Percentiles rank a stretch among this genome's conserved stretches.
phyloP scores from a whole-genome alignment of 2,113 vertebrate genomes.

The Myotis lucifugus region DNA sequence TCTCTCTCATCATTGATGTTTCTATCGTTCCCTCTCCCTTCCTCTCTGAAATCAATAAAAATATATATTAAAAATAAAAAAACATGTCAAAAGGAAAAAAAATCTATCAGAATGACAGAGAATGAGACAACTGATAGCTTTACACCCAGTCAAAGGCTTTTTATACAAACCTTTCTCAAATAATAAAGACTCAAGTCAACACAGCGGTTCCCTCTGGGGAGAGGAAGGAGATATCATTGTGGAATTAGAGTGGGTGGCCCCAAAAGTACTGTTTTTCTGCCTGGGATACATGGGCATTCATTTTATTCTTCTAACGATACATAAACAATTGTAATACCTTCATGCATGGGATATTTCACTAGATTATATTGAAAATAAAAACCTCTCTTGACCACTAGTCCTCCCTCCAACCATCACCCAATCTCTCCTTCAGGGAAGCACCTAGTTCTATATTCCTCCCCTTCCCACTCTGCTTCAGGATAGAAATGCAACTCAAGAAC shows the following conservation, averaged over 20 bases:
- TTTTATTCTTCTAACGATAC: neutral
- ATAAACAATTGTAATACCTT: neutral
- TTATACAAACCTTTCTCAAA: neutral
- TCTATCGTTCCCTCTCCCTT: no score
- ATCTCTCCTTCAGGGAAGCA: neutral
- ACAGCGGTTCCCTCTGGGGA: neutral
- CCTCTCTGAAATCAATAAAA: no score
- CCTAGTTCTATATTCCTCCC: neutral
- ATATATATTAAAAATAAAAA: neutral
- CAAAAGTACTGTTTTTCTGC: neutral
- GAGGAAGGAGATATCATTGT: neutral
- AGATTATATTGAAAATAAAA: neutral
- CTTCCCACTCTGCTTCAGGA: neutral
- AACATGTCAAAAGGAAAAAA: neutral
- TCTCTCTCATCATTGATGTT: no score
- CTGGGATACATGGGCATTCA: neutral
- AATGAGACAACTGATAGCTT: neutral
- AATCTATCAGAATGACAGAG: neutral
- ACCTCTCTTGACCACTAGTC: neutral
- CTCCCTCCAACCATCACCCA: neutral
- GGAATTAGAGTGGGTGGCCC: neutral
- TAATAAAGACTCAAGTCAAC: neutral
- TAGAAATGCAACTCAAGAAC: neutral
- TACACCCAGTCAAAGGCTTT: neutral
- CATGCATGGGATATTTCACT: neutral